Evolutionary conservation across 1,140 invertebrate genomes (phyloP), one percentile per base, ranked within the genome.

Genomic region (Scaptomyza montana): DNA sequence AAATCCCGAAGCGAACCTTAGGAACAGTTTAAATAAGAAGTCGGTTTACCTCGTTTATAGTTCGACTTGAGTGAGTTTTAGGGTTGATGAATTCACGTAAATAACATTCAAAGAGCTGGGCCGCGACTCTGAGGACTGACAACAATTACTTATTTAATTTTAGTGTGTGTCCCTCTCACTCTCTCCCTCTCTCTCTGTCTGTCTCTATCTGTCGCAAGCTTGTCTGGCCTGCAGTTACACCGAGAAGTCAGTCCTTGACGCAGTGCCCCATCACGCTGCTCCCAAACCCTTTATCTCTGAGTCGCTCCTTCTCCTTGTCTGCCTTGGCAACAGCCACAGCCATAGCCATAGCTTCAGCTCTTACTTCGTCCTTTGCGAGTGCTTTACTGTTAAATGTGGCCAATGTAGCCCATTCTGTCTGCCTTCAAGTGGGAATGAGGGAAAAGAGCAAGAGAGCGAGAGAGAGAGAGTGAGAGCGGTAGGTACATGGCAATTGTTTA

Each of bases 101-200:
- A 33, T 55, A 16, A 13, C 53, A 41, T 55, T 55, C 16, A 41
- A 41, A 39, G 33, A 8, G 21, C 13, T 7, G 30, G 53, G 4
- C 9, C 7, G 39, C 5, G 30, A 54, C 60, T 70, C 68, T 12
- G n/a, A 57, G 61, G 54, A 66, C 47, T 66, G 55, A 66, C 62
- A 72, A 72, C 62, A 72, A 72, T 72, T 72, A 66, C 55, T 66
- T 66, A 72, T 72, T 72, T 72, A 72, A 72, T 72, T 72, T 72
- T 45, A 59, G 33, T 51, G 21, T 45, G 39, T 46, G 50, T 53
- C 16, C 33, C 12, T 47, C 16, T 67, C 46, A 16, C n/a, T 6
- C 5, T 30, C 30, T 6, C 30, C 6, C 33, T 36, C 33, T 36
- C 3, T 8, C 33, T 36, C 6, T 30, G 28, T 30, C 28, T 30